Evolutionary conservation across 1,140 invertebrate species (phyloP).

Genomic region (Bradysia coprophila): DNA sequence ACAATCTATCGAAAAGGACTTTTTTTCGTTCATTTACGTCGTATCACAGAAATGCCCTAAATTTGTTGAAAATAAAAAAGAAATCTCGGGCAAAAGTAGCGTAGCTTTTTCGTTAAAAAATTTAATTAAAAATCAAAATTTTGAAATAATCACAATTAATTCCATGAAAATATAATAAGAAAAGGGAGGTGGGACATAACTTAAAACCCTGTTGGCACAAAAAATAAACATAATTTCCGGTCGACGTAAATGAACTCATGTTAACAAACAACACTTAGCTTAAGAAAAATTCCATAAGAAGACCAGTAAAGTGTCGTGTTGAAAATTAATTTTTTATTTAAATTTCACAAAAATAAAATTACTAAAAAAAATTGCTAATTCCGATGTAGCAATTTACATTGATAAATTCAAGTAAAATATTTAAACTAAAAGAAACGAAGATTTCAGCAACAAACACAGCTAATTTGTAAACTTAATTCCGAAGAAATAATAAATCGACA

Average conservation of each 20-base stretch:
- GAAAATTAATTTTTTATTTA: neutral
- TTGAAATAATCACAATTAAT: neutral
- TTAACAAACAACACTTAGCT: neutral
- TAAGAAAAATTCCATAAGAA: neutral
- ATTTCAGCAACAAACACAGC: too few species aligned
- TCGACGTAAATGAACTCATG: neutral
- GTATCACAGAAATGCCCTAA: neutral
- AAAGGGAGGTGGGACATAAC: neutral
- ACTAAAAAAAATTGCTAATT: neutral
- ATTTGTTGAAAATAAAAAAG: conserved; percentile 3
- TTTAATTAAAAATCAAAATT: neutral
- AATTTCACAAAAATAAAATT: neutral
- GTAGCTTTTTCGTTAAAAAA: neutral
- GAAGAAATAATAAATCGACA: neutral
- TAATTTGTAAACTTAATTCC: neutral
- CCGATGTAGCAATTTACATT: neutral
- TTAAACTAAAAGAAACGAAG: too few species aligned
- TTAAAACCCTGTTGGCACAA: neutral
- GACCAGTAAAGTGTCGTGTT: neutral
- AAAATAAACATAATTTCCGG: neutral
- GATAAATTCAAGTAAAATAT: neutral
- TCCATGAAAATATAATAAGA: neutral
- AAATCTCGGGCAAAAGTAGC: conserved; percentile 2
- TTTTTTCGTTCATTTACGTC: too few species aligned
- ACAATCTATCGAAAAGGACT: too few species aligned